A percentile compares a stretch with the other conserved stretches of the same genome.
Conservation (phyloP, 2,888 invertebrate species). For the Tenthredo scrophulariae region DNA sequence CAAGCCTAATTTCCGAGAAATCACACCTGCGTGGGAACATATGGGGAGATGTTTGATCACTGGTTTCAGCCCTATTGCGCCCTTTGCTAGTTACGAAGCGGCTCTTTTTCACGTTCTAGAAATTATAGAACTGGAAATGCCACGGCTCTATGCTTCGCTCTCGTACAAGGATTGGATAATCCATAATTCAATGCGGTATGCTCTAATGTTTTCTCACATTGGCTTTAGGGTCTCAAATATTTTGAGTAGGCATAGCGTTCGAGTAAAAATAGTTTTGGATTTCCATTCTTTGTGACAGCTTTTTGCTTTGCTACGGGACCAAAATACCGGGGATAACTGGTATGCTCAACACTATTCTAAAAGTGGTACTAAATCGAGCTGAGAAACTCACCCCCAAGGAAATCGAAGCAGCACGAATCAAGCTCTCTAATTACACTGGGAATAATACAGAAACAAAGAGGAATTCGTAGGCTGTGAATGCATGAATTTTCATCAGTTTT, state of each 20-base stretch:
- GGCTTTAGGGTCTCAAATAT: neutral
- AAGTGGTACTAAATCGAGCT: conserved; percentile 59
- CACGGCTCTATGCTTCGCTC: conserved; percentile 64
- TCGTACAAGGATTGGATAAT: conserved; percentile 61
- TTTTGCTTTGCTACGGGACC: conserved; percentile 56
- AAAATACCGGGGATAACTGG: conserved; percentile 57
- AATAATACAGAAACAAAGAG: neutral
- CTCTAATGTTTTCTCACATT: neutral
- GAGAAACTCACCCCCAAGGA: conserved; percentile 56
- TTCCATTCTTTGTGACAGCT: conserved; percentile 60
- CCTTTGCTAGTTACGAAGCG: conserved; percentile 62
- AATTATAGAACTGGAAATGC: conserved; percentile 67
- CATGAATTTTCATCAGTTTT: neutral
- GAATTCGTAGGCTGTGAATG: neutral
- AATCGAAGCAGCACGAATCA: neutral
- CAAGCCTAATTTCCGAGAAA: conserved; percentile 63
- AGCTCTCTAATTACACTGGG: neutral
- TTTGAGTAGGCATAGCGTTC: neutral
- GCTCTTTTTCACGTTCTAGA: conserved; percentile 69
- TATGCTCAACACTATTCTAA: conserved; percentile 57
- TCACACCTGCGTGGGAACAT: conserved; percentile 55
- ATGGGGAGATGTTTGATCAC: conserved; percentile 33
- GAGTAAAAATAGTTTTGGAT: neutral
- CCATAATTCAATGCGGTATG: conserved; percentile 61
- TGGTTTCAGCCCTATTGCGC: conserved; percentile 62